These are phyloP conservation scores for Coluber constrictor DNA, from an alignment of 2,797 vertebrate species.

Conservation along the genomic window DNA sequence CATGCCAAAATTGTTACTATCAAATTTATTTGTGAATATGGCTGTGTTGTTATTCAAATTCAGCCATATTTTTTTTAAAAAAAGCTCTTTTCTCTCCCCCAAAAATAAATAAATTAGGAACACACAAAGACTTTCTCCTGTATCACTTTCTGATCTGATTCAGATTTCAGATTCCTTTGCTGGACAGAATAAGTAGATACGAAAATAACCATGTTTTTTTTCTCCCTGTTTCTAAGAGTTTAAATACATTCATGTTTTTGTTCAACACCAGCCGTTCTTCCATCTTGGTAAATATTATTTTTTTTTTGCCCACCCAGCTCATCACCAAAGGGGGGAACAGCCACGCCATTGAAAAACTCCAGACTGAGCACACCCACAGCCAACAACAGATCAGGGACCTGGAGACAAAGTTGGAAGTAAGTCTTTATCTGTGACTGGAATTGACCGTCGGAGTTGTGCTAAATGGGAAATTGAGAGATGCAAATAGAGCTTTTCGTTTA, in stretches of 20 bases:
- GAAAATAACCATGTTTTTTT: neutral
- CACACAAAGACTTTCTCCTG: neutral
- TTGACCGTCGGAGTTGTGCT: neutral
- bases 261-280: neutral
- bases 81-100: neutral
- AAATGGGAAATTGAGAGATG: neutral
- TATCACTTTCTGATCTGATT: neutral
- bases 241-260: neutral
- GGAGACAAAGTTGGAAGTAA: conserved; percentile 14
- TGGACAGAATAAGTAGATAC: neutral
- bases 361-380: conserved; percentile 19
- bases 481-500: conserved; percentile 16
- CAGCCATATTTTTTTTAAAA: neutral
- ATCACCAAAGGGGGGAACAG: conserved; percentile 32
- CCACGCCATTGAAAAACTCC: neutral
- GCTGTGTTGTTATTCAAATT: neutral
- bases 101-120: neutral
- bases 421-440: conserved; percentile 2
- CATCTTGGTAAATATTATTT: neutral
- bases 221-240: neutral
- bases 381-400: neutral
- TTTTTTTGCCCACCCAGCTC: conserved; percentile 35
- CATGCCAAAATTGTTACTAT: neutral
- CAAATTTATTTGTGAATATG: neutral
- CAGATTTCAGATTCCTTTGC: neutral